These are phyloP conservation scores for Lasioglossum pauxillum DNA, from an alignment of 2,888 invertebrate genomes.

Conservation along the genomic window DNA sequence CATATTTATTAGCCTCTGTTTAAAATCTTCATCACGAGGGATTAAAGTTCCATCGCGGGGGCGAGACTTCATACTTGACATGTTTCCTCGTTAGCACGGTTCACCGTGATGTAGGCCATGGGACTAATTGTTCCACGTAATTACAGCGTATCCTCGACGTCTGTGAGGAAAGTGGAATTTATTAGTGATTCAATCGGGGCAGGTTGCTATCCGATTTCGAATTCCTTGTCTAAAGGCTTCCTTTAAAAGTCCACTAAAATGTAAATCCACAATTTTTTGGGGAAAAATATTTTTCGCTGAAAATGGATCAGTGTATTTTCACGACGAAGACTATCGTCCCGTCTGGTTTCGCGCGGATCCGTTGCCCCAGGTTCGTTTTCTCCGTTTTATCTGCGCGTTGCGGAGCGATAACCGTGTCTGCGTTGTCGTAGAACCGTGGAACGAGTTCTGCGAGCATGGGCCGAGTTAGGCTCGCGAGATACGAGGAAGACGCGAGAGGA, in stretches of 20 bases:
- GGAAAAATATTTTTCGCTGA: too few relatives aligned
- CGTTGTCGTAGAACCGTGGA: constrained; percentile 61
- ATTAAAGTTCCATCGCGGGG: background rate
- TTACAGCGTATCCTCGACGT: background rate
- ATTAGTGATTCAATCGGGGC: background rate
- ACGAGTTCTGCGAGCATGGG: constrained; percentile 79
- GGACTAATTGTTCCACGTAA: constrained; percentile 17
- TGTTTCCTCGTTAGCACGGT: constrained; percentile 15
- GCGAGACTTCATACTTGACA: background rate
- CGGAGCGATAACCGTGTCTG: constrained; percentile 44
- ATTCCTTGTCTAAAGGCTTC: background rate
- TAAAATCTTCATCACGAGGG: too few relatives aligned
- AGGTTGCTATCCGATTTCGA: background rate
- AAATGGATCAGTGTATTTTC: background rate
- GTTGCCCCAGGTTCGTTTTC: constrained; percentile 14
- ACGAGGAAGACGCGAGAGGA: constrained; percentile 41
- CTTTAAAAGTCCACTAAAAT: too few relatives aligned
- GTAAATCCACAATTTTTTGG: too few relatives aligned
- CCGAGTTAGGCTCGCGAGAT: constrained; percentile 43
- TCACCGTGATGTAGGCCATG: constrained; percentile 5
- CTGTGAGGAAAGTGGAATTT: constrained; percentile 5
- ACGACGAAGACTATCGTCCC: background rate
- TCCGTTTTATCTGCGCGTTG: background rate
- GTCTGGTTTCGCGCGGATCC: constrained; percentile 19
- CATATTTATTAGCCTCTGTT: too few relatives aligned